A percentile compares a stretch with the other conserved stretches of the same genome.
These are phyloP conservation scores for western clawed frog (Xenopus tropicalis) DNA, from an alignment of 2,113 vertebrate species.

Conservation along the genomic window UCB_Xtro_10.0 CM004447.2:143744501-143745000, in stretches of 20 bases:
- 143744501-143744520: neutral
- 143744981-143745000: neutral
- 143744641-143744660: slow-evolving; percentile 8
- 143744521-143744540: slow-evolving; percentile 2
- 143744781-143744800: slow-evolving; percentile 45
- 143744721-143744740: slow-evolving; percentile 42
- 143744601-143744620: slow-evolving; percentile 7
- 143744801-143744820: slow-evolving; percentile 32
- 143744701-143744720: slow-evolving; percentile 33
- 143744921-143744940: neutral
- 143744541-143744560: neutral
- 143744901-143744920: slow-evolving; percentile 39
- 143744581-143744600: neutral
- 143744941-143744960: neutral
- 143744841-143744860: slow-evolving; percentile 39
- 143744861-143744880: slow-evolving; percentile 41
- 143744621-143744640: neutral
- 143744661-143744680: slow-evolving; percentile 21
- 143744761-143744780: slow-evolving; percentile 43
- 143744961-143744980: neutral
- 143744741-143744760: slow-evolving; percentile 35
- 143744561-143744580: neutral
- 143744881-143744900: slow-evolving; percentile 19
- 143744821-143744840: slow-evolving; percentile 32
- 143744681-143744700: slow-evolving; percentile 29